Percentiles rank a stretch among this genome's conserved stretches.
phyloP scores from a whole-genome alignment of 2,797 vertebrate species.

The Microchirus variegatus region DNA sequence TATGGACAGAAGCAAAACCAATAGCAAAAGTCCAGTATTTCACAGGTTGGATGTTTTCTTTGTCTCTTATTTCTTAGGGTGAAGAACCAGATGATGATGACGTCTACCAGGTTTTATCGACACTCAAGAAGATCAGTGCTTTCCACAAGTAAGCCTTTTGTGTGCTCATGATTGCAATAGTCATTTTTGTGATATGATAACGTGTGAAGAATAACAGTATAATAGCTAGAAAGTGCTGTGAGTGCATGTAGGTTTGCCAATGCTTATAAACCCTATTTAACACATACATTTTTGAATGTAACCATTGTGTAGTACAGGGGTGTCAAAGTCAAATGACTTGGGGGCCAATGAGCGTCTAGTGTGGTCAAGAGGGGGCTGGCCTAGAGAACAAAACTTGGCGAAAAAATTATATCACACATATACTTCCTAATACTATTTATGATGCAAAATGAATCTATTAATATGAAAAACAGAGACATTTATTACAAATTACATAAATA shows the following conservation, averaged over 20 bases:
- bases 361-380: too few relatives aligned
- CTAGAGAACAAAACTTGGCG: too few relatives aligned
- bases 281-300: not conserved
- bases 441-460: too few relatives aligned
- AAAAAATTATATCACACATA: too few relatives aligned
- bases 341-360: too few relatives aligned
- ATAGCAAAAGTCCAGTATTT: not conserved
- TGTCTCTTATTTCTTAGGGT: slow-evolving; percentile 77
- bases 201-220: not conserved
- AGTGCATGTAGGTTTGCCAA: too few relatives aligned
- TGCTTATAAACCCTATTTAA: not conserved
- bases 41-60: not conserved
- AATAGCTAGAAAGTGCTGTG: not conserved
- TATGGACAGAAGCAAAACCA: not conserved
- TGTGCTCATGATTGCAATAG: slow-evolving; percentile 7
- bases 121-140: slow-evolving; percentile 96
- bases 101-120: slow-evolving; percentile 94
- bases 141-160: slow-evolving; percentile 90
- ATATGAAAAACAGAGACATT: too few relatives aligned
- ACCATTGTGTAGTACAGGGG: not conserved
- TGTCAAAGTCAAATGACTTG: too few relatives aligned
- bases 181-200: not conserved
- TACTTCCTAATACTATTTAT: too few relatives aligned
- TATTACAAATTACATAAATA: too few relatives aligned
- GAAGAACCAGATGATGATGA: slow-evolving; percentile 98